Base-by-base conservation (phyloP, 2,797 vertebrate species). In the Heteromormyrus szaboi region DNA sequence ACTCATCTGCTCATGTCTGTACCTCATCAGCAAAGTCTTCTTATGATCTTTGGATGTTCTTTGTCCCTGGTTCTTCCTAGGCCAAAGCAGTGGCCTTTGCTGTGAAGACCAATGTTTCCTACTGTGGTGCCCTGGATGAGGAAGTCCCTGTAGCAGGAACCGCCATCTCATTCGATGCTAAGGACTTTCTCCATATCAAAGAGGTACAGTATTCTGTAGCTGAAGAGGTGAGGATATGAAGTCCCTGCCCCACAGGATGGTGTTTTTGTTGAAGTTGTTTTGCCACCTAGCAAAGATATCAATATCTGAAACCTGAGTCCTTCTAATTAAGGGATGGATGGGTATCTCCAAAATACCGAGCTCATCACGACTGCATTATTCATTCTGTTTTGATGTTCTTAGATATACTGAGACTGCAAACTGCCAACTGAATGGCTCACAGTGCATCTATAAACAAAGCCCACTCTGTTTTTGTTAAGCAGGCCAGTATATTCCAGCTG, bases 141-240 rank as follows among this genome's bases (percentile, higher is more conserved):
- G 98, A 99, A 92, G 97, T 98, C 87, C 98, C 98, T 44, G 97
- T 99, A 85, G 96, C 97, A 0, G 97, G 98, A 92, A 98, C 97
- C 0, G 98, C 97, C 90, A 97, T 99, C 94, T 98, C 98, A 88
- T 99, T 99, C 65, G 98, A 99, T 91, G 96, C 97, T 94, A 99
- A 99, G 96, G 98, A 99, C 95, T 99, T 99, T 94, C 97, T 99
- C 44, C 98, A 99, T 93, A 99, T 99, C 91, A 99, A 99, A 96
- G 98, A 99, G 98, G 98, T 99, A 94, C 14, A 46, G 37, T 59
- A 22, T 79, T 37, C 0, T 56, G 19, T 68, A 37, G 22, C n/a
- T 25, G 25, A 29, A 14, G 29, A 6, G 2, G 11, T 86, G 29
- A 17, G 4, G 25, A 19, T 19, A n/a, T 48, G 19, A 83, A n/a